phyloP scores from a whole-genome alignment of 2,888 invertebrate species.

The Carterocephalus palaemon region DNA sequence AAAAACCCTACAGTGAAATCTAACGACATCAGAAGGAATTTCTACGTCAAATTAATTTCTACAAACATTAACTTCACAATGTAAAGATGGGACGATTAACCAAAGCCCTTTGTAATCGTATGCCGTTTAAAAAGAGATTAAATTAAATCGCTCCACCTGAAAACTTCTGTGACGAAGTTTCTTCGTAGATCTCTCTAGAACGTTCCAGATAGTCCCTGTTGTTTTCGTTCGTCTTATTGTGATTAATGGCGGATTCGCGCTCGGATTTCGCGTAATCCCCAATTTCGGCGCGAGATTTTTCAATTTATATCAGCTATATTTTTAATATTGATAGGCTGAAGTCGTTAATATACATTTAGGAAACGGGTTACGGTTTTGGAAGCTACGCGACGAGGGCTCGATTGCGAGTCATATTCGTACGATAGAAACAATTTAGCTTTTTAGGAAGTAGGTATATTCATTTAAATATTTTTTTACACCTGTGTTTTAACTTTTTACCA shows the following conservation, averaged over 20 bases:
- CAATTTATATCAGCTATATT: conserved; percentile 6
- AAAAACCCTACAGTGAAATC: background rate
- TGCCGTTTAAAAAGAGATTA: conserved; percentile 5
- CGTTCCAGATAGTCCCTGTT: conserved; percentile 3
- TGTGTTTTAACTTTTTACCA: too few species aligned
- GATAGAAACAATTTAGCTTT: too few species aligned
- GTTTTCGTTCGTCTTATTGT: conserved; percentile 30
- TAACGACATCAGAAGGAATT: background rate
- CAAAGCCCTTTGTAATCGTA: conserved; percentile 5
- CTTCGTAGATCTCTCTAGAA: conserved; percentile 9
- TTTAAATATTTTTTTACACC: too few species aligned
- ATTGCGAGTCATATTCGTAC: too few species aligned
- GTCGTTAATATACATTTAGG: too few species aligned
- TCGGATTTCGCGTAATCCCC: conserved; percentile 17
- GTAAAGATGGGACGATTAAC: conserved; percentile 1
- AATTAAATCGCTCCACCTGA: conserved; percentile 14
- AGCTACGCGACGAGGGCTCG: too few species aligned
- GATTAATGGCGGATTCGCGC: conserved; percentile 30
- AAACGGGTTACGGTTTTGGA: too few species aligned
- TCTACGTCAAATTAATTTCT: background rate
- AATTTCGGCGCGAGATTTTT: conserved; percentile 18
- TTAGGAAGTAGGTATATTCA: too few species aligned
- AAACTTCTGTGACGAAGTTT: conserved; percentile 5
- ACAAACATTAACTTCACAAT: background rate
- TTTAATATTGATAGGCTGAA: conserved; percentile 5